A percentile compares a stretch with the other conserved stretches of the same genome.
Conservation (phyloP, 2,797 vertebrate genomes). For the Spinibarbus caldwelli region DNA sequence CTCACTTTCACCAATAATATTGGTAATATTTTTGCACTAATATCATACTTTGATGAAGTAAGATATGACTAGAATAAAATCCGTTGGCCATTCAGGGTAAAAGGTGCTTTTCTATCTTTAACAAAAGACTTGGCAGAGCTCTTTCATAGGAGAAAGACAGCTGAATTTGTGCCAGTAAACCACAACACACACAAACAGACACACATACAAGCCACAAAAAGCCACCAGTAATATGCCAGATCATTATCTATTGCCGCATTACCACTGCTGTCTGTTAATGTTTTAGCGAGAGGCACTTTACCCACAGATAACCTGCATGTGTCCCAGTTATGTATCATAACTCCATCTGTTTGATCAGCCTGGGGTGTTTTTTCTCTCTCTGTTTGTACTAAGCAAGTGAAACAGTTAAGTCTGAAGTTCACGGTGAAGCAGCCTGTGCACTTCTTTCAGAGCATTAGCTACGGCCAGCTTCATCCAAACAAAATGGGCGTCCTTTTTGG, state of each 20-base stretch:
- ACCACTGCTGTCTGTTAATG: slow-evolving; percentile 51
- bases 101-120: slow-evolving; percentile 8
- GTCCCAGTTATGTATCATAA: slow-evolving; percentile 26
- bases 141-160: background rate
- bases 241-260: background rate
- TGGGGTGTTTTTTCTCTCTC: background rate
- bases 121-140: background rate
- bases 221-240: background rate
- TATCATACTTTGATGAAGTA: background rate
- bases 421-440: background rate
- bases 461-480: slow-evolving; percentile 23
- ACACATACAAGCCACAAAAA: background rate
- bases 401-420: slow-evolving; percentile 60
- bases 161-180: background rate
- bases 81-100: background rate
- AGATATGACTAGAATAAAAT: background rate
- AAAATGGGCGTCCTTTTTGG: slow-evolving; percentile 59
- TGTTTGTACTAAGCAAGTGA: slow-evolving; percentile 39
- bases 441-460: background rate
- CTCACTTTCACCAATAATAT: background rate
- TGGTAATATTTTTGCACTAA: background rate
- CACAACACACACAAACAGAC: background rate
- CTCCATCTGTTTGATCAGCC: slow-evolving; percentile 27
- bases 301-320: slow-evolving; percentile 30
- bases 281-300: slow-evolving; percentile 38